Evolutionary conservation across 2,797 vertebrate species (phyloP), one percentile per base, ranked within the genome.

Genomic region (Cyprinella venusta): DNA sequence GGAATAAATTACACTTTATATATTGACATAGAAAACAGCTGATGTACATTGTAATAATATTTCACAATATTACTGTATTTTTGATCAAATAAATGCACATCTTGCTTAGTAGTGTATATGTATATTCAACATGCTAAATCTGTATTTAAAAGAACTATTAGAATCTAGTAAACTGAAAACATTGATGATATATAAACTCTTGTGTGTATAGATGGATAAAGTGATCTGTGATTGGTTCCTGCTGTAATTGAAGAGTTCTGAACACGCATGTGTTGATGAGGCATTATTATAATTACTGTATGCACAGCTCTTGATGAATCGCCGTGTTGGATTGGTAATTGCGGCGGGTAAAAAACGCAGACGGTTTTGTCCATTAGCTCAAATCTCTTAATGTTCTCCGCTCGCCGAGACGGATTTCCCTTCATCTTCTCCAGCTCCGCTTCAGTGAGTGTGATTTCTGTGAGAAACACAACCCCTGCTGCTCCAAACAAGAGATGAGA

Each of bases 181-280:
- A n/a, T 54, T 54, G 15, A 65, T 36, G 4, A 26, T 26, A 40
- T 40, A 7, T 24, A 2, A 50, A 64, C 1, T 67, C 30, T 18
- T 36, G 12, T 79, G 45, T 10, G 8, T 77, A 2, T 33, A 15
- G 2, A 42, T 19, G 26, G 5, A 76, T 76, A 61, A 76, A 5
- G 8, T 21, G 33, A 33, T 87, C 80, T 84, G 90, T 94, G 93
- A 94, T 93, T 94, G 93, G 91, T 93, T 94, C 94, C 91, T 91
- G 90, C 90, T 92, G 90, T 94, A 94, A 94, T 93, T 94, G 92
- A 94, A 94, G 93, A 88, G 89, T 93, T 94, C 92, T 94, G 93
- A 94, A 93, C 94, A 92, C 92, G 92, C 92, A 95, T 93, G 92
- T 93, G 91, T 92, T 91, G 92, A 92, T 89, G 87, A 91, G 90